These are phyloP conservation scores for Eupithecia pulchellata DNA, from an alignment of 2,888 invertebrate genomes.

Conservation along the genomic window DNA sequence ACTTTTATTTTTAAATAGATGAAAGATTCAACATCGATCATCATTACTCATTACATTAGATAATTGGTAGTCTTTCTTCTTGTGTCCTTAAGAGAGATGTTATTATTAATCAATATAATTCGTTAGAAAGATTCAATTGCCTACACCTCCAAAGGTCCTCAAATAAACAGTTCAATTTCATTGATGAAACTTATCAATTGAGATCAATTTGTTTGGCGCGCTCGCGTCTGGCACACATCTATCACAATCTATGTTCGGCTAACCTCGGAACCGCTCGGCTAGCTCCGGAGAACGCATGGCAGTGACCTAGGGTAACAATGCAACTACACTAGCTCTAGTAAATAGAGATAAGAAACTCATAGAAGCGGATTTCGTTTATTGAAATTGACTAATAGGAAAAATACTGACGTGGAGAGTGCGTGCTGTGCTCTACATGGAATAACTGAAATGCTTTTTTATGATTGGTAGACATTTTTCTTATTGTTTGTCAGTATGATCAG, in stretches of 20 bases:
- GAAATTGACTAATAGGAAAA: constrained; percentile 1
- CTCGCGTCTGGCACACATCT: constrained; percentile 26
- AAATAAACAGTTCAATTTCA: constrained; percentile 9
- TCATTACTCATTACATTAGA: too few species aligned
- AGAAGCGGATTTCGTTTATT: constrained; percentile 18
- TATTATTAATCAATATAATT: neutral
- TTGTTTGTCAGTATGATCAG: neutral
- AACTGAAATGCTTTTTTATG: neutral
- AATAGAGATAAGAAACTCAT: constrained; percentile 32
- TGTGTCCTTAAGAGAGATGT: neutral
- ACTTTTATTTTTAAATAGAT: too few species aligned
- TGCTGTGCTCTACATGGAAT: neutral
- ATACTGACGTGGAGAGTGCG: neutral
- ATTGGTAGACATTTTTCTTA: neutral
- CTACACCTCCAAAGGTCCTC: neutral
- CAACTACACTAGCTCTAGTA: constrained; percentile 25
- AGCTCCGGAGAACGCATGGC: constrained; percentile 56
- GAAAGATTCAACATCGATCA: neutral
- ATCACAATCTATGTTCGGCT: constrained; percentile 49
- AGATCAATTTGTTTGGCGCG: constrained; percentile 22
- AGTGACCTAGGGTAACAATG: constrained; percentile 65
- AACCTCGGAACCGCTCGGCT: constrained; percentile 57
- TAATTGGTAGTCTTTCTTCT: neutral
- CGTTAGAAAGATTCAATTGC: neutral
- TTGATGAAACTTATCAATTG: constrained; percentile 33